Evolutionary conservation across 2,888 invertebrate species (phyloP).

Genomic region (Trachelus troglodyta): DNA sequence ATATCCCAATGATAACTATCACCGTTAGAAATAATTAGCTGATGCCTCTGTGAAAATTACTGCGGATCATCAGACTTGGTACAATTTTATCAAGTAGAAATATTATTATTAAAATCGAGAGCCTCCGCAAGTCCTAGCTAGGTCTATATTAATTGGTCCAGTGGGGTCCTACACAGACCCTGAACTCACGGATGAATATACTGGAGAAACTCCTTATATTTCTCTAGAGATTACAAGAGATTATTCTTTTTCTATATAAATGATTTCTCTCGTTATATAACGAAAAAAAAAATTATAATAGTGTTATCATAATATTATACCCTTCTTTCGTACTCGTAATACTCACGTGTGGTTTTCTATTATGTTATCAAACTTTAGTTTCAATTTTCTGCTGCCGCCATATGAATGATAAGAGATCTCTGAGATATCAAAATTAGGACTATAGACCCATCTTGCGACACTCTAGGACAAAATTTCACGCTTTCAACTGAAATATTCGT

Average conservation of each 20-base stretch:
- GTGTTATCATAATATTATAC: no score
- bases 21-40: not conserved
- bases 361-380: not conserved
- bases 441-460: not conserved
- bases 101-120: not conserved
- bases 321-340: no score
- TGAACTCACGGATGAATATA: not conserved
- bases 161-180: not conserved
- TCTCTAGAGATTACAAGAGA: not conserved
- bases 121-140: not conserved
- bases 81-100: not conserved
- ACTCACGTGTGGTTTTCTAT: not conserved
- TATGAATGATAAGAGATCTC: slow-evolving; percentile 16
- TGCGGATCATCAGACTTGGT: not conserved
- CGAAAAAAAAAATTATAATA: no score
- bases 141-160: not conserved
- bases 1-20: not conserved
- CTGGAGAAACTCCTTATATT: not conserved
- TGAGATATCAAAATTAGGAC: slow-evolving; percentile 15
- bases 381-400: not conserved
- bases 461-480: not conserved
- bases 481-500: not conserved
- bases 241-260: not conserved
- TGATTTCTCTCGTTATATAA: not conserved
- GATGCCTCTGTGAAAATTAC: not conserved